Percentiles rank a stretch among this genome's conserved stretches.
Conservation (phyloP, 2,888 invertebrate species). For the Morinoia aosen region DNA sequence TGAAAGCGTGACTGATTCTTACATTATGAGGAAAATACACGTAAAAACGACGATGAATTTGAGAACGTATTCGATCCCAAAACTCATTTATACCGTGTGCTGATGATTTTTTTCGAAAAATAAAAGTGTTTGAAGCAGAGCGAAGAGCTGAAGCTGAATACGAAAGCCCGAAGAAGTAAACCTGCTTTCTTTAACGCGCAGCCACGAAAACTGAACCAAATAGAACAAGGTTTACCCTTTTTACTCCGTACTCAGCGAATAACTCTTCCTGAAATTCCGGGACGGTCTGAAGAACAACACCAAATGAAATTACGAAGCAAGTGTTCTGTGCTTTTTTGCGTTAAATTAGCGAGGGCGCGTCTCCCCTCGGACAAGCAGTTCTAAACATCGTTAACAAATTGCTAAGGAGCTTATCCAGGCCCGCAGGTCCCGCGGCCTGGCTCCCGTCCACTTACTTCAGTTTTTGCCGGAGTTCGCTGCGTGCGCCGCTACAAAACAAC, state of each 20-base stretch:
- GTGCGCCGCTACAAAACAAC: not conserved
- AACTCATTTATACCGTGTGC: not conserved
- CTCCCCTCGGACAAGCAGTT: not conserved
- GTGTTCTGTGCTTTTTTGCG: not conserved
- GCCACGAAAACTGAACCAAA: not conserved
- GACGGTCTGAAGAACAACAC: not conserved
- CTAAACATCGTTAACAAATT: slow-evolving; percentile 46
- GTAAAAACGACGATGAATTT: not conserved
- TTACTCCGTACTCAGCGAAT: not conserved
- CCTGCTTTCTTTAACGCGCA: not conserved
- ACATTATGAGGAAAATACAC: too few species aligned
- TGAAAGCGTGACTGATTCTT: too few species aligned
- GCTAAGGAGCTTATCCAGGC: slow-evolving; percentile 15
- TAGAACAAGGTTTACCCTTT: not conserved
- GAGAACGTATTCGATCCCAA: not conserved
- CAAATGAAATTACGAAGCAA: not conserved
- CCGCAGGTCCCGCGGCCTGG: not conserved
- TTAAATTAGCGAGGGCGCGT: not conserved
- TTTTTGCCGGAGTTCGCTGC: not conserved
- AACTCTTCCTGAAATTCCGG: not conserved
- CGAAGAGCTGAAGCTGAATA: not conserved
- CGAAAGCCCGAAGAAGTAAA: not conserved
- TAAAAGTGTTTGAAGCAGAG: not conserved
- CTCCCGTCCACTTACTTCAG: not conserved
- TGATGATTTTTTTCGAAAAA: not conserved